Base-by-base conservation (phyloP, 2,888 invertebrate genomes). In the Syritta pipiens region DNA sequence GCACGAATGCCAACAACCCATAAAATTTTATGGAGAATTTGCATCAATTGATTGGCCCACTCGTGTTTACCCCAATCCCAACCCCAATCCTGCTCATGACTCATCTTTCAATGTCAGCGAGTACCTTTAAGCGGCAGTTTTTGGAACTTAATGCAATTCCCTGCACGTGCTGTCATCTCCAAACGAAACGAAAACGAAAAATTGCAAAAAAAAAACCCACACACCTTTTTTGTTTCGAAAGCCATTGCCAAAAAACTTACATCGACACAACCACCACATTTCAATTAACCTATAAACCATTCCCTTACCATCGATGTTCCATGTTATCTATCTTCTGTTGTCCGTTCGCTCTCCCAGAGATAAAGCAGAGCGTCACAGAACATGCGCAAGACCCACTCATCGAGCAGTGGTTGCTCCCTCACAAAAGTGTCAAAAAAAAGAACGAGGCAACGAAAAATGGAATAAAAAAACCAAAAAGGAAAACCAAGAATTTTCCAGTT, bases 271-370 rank as follows among this genome's bases (percentile, higher is more conserved):
- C 26, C 20, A 57, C 49, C 51, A 59, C 37, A 53, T 44, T 65
- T 53, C 44, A 59, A 71, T 71, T 59, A 71, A 71, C 63, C 71
- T 42, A 77, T 65, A 77, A 77, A 77, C 65, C 72, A 71, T 77
- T 65, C 59, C 63, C 71, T 65, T 65, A 46, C 59, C 63, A 71
- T 77, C 71, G 48, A 60, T 49, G 20, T 72, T 77, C 55, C 42
- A 49, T 71, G 72, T 72, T 72, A 77, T 77, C 77, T 72, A 65
- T 77, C 72, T 67, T 60, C 46, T 26, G 22, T 57, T 35, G 62
- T 51, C 60, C 55, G 14, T 62, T 51, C 32, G 60, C 69, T 77
- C 77, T 77, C 77, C 76, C 72, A 72, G 72, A 72, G 77, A 77
- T 77, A 67, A 65, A 14, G 28, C 5, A 49, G 17, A 35, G 26